Percentiles rank a stretch among this genome's conserved stretches.
phyloP scores from a whole-genome alignment of 2,797 vertebrate genomes.

The Tragopan temminckii region DNA sequence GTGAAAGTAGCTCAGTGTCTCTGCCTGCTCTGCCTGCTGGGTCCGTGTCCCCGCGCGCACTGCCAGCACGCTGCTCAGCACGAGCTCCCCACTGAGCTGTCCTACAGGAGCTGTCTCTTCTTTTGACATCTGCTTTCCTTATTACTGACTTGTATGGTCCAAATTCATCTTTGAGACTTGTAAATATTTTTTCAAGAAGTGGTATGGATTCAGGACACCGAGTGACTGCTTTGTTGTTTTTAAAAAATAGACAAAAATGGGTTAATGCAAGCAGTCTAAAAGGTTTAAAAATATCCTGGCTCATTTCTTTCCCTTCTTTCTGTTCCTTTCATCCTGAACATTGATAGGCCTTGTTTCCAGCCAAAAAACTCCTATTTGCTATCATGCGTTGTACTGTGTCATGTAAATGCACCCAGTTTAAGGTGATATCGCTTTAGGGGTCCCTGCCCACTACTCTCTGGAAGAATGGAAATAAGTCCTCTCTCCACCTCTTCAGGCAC shows the following conservation, averaged over 20 bases:
- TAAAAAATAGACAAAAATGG: not conserved
- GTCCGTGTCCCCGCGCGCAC: not conserved
- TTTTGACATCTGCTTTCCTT: not conserved
- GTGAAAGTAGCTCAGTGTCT: not conserved
- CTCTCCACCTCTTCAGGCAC: not conserved
- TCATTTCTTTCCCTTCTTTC: not conserved
- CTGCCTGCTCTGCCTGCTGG: not conserved
- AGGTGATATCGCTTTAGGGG: not conserved
- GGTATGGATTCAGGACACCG: not conserved
- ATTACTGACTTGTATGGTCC: not conserved
- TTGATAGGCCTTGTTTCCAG: constrained; percentile 2
- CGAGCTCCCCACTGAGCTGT: not conserved
- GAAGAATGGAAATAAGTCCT: not conserved
- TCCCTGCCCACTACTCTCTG: not conserved
- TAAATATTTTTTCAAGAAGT: not conserved
- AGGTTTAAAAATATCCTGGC: constrained; percentile 24
- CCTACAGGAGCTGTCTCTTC: not conserved
- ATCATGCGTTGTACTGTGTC: not conserved
- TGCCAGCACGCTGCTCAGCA: not conserved
- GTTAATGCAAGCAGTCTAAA: constrained; percentile 24
- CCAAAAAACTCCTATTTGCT: not conserved
- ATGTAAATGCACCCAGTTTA: not conserved
- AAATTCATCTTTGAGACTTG: not conserved
- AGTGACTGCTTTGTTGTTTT: not conserved
- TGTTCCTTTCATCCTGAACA: constrained; percentile 5